Percentiles rank a stretch among this genome's conserved stretches.
phyloP scores from a whole-genome alignment of 2,888 invertebrate species.

The Noctua fimbriata region DNA sequence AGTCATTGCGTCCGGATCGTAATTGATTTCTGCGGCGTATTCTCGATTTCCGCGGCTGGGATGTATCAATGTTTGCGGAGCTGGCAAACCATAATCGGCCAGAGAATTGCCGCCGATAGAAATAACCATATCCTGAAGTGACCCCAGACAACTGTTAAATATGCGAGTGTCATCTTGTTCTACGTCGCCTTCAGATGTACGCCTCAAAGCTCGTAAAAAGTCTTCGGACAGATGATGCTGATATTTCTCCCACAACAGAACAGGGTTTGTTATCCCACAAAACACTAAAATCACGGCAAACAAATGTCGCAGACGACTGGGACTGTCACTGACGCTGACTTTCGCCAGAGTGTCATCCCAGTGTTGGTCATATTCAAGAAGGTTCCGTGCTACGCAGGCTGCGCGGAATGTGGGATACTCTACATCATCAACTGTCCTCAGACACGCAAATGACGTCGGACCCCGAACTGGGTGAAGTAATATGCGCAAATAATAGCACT shows the following conservation, averaged over 20 bases:
- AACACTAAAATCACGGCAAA: background rate
- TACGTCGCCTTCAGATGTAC: too few relatives aligned
- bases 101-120: too few relatives aligned
- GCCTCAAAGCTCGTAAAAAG: background rate
- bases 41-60: too few relatives aligned
- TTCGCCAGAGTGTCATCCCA: background rate
- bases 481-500: slow-evolving; percentile 19
- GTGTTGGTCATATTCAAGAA: background rate
- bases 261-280: background rate
- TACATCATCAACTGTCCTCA: background rate
- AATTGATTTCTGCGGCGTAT: too few relatives aligned
- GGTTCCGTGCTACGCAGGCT: background rate
- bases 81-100: too few relatives aligned
- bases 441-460: background rate
- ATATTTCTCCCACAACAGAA: background rate
- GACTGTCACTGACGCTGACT: background rate
- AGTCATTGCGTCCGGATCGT: too few relatives aligned
- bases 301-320: background rate
- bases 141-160: too few relatives aligned
- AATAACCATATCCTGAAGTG: too few relatives aligned
- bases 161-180: too few relatives aligned
- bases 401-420: background rate
- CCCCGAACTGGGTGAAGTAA: slow-evolving; percentile 11
- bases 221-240: background rate
- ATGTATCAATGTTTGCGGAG: too few relatives aligned